Evolutionary conservation across 2,113 vertebrate genomes (phyloP).

Genomic region (Notarius lentiginosus): DNA sequence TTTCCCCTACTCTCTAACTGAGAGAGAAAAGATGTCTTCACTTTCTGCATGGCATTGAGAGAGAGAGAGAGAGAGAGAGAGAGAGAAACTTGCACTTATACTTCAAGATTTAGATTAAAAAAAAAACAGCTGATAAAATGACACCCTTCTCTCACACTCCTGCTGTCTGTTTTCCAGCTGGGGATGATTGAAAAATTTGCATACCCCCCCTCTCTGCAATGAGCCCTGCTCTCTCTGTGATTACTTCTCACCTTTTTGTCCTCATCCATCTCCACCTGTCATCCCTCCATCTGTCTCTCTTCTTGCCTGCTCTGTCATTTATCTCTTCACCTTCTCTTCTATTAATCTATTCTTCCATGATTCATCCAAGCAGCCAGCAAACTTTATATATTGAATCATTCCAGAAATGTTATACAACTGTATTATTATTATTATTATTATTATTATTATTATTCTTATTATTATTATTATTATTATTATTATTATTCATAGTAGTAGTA

Average conservation of each 20-base stretch:
- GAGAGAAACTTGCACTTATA: neutral
- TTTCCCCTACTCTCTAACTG: slow-evolving; percentile 8
- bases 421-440: neutral
- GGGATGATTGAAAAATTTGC: slow-evolving; percentile 27
- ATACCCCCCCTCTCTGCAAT: neutral
- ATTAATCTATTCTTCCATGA: slow-evolving; percentile 15
- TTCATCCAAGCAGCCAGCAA: neutral
- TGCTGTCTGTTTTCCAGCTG: slow-evolving; percentile 5
- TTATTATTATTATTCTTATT: neutral
- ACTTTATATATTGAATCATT: neutral
- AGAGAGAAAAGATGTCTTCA: slow-evolving; percentile 8
- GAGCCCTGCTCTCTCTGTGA: slow-evolving; percentile 22
- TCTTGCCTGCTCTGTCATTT: slow-evolving; percentile 19
- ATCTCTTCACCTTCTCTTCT: slow-evolving; percentile 3
- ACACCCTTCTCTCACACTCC: slow-evolving; percentile 7
- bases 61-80: neutral
- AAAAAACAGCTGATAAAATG: slow-evolving; percentile 23
- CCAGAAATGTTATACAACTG: neutral
- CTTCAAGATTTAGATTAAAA: neutral
- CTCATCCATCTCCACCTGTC: slow-evolving; percentile 45
- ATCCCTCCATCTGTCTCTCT: slow-evolving; percentile 43
- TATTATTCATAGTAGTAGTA: neutral
- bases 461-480: neutral
- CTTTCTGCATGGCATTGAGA: slow-evolving; percentile 7
- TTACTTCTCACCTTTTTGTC: slow-evolving; percentile 47